phyloP scores from a whole-genome alignment of 2,797 vertebrate species.

The Apogon hyalosoma region DNA sequence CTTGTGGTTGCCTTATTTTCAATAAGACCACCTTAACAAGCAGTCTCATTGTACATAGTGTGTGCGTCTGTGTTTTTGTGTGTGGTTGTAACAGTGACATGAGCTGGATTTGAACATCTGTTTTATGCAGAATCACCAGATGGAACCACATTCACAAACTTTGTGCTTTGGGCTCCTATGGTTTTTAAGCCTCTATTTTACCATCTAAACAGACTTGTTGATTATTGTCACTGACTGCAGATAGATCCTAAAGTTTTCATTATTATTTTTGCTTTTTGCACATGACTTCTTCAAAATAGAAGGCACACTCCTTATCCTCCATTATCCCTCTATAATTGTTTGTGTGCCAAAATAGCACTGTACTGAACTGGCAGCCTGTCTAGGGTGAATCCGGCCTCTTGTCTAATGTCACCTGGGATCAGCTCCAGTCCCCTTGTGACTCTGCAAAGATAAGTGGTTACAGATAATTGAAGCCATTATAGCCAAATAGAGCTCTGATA shows the following conservation, averaged over 20 bases:
- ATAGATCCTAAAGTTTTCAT: neutral
- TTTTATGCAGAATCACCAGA: conserved; percentile 25
- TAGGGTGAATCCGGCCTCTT: too few species aligned
- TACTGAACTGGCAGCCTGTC: too few species aligned
- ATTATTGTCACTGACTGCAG: neutral
- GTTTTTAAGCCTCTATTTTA: neutral
- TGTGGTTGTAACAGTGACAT: conserved; percentile 5
- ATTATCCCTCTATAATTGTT: too few species aligned
- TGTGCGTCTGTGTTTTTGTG: neutral
- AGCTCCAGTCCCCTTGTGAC: too few species aligned
- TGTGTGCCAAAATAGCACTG: too few species aligned
- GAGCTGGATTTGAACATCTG: conserved; percentile 25
- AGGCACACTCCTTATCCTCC: too few species aligned
- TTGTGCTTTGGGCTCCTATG: neutral
- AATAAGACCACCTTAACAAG: neutral
- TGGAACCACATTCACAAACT: conserved; percentile 5
- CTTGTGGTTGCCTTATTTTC: too few species aligned
- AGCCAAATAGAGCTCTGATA: too few species aligned
- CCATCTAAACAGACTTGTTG: neutral
- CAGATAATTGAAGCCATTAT: too few species aligned
- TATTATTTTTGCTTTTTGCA: neutral
- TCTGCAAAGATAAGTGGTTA: too few species aligned
- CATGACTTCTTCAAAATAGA: too few species aligned
- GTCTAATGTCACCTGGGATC: too few species aligned
- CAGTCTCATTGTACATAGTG: neutral